These are phyloP conservation scores for Gorilla gorilla DNA, from an alignment of 2,113 vertebrate genomes.

Conservation along the genomic window DNA sequence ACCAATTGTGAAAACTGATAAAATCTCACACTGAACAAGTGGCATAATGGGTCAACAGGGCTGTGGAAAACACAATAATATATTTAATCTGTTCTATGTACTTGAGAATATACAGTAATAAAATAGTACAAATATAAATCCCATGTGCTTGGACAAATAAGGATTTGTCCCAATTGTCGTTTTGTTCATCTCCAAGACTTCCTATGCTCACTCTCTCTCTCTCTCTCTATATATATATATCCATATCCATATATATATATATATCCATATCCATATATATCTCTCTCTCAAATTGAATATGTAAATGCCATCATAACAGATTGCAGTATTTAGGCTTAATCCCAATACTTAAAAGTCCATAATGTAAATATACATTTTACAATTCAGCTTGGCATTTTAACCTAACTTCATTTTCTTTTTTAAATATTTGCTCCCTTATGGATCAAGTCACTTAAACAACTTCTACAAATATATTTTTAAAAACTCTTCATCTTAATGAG, in stretches of 20 bases:
- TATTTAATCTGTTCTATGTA: neutral
- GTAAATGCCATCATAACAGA: neutral
- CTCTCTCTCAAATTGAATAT: neutral
- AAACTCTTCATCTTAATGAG: neutral
- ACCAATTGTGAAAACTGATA: conserved; percentile 71
- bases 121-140: neutral
- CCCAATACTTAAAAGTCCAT: neutral
- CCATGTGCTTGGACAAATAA: neutral
- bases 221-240: too few species aligned
- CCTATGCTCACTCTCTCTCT: neutral
- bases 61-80: neutral
- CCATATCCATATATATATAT: too few species aligned
- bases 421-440: neutral
- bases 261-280: too few species aligned
- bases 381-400: neutral
- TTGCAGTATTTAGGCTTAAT: neutral
- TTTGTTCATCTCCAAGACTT: neutral
- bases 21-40: conserved; percentile 59
- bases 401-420: neutral
- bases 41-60: conserved; percentile 50
- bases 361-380: neutral
- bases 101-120: neutral
- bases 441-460: neutral
- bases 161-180: neutral
- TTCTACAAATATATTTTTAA: neutral